Conservation (phyloP, 2,113 vertebrate species). For the Scomber scombrus region DNA sequence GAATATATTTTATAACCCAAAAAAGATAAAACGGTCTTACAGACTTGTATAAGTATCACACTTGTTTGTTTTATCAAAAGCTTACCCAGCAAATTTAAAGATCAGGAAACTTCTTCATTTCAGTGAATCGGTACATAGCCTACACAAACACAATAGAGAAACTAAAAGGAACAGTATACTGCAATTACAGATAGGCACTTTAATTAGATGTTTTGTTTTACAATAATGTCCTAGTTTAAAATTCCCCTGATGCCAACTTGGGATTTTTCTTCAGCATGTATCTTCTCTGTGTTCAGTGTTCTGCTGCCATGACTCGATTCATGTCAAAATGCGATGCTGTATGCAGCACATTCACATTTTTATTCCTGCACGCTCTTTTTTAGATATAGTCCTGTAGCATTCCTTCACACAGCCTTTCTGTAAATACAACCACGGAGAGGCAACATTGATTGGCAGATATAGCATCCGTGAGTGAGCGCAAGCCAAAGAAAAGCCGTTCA, state of each 20-base stretch:
- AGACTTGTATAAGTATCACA: not conserved
- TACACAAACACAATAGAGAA: constrained; percentile 14
- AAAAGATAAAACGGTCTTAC: not conserved
- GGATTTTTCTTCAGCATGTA: constrained; percentile 25
- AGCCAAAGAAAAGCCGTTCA: constrained; percentile 50
- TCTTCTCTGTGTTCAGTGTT: constrained; percentile 19
- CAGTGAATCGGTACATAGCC: constrained; percentile 1
- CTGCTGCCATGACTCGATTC: constrained; percentile 28
- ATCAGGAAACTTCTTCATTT: constrained; percentile 7
- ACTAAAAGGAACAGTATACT: constrained; percentile 18
- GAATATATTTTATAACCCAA: not conserved
- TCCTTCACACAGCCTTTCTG: constrained; percentile 20
- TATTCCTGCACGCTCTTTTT: constrained; percentile 10
- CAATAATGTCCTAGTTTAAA: constrained; percentile 44
- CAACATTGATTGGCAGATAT: constrained; percentile 55
- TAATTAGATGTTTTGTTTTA: constrained; percentile 57
- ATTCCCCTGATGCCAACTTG: constrained; percentile 29
- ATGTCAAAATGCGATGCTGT: constrained; percentile 34
- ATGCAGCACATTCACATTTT: not conserved
- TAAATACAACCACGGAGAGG: constrained; percentile 25
- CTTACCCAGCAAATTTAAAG: constrained; percentile 21
- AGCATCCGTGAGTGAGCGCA: constrained; percentile 28
- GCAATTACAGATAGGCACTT: constrained; percentile 35
- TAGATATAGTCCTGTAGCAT: not conserved
- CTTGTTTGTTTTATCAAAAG: constrained; percentile 10